Conservation (phyloP, 2,888 invertebrate genomes). For the Panopea generosa region DNA sequence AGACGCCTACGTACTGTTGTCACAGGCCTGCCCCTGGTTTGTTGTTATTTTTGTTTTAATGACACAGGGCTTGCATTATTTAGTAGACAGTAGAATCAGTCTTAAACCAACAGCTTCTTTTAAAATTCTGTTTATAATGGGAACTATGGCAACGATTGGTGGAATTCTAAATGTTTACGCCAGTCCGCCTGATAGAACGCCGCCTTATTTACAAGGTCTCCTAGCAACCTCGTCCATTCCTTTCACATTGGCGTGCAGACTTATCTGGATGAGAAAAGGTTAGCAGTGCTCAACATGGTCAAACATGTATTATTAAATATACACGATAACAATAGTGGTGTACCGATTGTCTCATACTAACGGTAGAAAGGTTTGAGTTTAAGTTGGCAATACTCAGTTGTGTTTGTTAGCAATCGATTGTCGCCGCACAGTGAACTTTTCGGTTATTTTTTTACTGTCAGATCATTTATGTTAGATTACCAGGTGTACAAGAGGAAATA, state of each 20-base stretch:
- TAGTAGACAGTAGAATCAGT: conserved; percentile 38
- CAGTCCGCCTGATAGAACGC: conserved; percentile 65
- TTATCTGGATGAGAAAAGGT: conserved; percentile 69
- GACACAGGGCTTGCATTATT: conserved; percentile 51
- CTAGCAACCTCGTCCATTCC: conserved; percentile 65
- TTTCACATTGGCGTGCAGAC: conserved; percentile 61
- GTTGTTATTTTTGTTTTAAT: conserved; percentile 60
- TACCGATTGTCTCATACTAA: too few relatives aligned
- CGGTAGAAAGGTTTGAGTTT: too few relatives aligned
- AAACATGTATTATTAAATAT: too few relatives aligned
- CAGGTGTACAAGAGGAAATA: too few relatives aligned
- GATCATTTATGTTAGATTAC: too few relatives aligned
- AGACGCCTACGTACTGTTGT: conserved; percentile 61
- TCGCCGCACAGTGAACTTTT: too few relatives aligned
- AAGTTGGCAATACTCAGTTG: too few relatives aligned
- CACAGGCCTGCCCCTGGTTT: conserved; percentile 53
- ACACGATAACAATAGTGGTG: too few relatives aligned
- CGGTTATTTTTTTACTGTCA: too few relatives aligned
- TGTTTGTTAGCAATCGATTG: too few relatives aligned
- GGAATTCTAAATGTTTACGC: conserved; percentile 70
- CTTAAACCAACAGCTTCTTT: conserved; percentile 52
- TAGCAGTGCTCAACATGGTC: background rate
- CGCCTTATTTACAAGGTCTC: conserved; percentile 71
- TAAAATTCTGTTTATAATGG: conserved; percentile 64
- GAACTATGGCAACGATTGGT: conserved; percentile 63